Conservation (phyloP, 2,888 invertebrate species). For the Phyto melanocephala region DNA sequence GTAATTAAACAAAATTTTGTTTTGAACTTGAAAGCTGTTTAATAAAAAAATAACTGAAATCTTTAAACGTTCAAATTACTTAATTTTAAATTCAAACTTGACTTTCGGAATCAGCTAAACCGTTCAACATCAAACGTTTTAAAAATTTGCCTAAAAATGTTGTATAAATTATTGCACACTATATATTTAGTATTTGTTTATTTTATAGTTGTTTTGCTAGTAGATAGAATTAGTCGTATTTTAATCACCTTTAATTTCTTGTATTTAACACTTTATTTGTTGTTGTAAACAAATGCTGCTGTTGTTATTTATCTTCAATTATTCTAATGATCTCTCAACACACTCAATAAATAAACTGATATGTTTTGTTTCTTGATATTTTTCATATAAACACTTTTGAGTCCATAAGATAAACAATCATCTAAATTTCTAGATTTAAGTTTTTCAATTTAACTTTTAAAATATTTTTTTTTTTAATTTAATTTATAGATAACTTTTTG, state of each 20-base stretch:
- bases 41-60: too few species aligned
- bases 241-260: slow-evolving; percentile 46
- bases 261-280: not conserved
- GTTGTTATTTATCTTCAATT: not conserved
- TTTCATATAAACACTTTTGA: slow-evolving; percentile 17
- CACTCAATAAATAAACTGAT: not conserved
- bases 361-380: not conserved
- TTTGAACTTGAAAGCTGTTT: too few species aligned
- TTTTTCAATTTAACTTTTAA: slow-evolving; percentile 11
- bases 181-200: not conserved
- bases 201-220: not conserved
- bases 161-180: not conserved
- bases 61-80: not conserved
- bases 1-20: too few species aligned
- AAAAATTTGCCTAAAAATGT: too few species aligned
- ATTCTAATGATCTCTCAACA: not conserved
- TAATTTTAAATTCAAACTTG: not conserved
- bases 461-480: not conserved
- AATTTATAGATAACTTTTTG: not conserved
- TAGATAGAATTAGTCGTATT: not conserved
- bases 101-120: not conserved
- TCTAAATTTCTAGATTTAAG: not conserved
- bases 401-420: not conserved
- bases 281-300: slow-evolving; percentile 22
- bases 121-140: too few species aligned